These are phyloP conservation scores for Porites rus DNA, from an alignment of 92 coral and sea anemone genomes.

Conservation along the genomic window DNA sequence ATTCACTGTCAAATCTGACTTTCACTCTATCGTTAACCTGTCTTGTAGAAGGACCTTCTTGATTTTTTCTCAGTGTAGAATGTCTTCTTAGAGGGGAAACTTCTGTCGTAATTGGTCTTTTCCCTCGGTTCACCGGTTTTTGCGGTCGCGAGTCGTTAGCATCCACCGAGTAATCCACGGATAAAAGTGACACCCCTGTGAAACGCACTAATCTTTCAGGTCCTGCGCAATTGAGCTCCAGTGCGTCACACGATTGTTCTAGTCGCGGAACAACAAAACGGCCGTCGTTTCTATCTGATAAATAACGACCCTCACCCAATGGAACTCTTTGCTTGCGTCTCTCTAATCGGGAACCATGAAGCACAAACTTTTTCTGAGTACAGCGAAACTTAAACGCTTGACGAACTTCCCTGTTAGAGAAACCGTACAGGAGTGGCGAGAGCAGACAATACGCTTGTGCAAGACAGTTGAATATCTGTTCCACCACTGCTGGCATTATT, in stretches of 20 bases:
- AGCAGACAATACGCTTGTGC: conserved; percentile 14
- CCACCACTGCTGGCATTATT: neutral
- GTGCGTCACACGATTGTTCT: neutral
- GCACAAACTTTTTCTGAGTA: conserved; percentile 18
- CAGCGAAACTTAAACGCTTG: conserved; percentile 6
- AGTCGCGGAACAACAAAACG: conserved; percentile 8
- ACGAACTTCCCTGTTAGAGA: conserved; percentile 30
- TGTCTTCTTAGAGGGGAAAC: conserved; percentile 28
- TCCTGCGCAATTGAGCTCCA: neutral
- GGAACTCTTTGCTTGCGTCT: neutral
- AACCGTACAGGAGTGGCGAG: conserved; percentile 16
- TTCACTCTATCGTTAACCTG: neutral
- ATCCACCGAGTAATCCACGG: neutral
- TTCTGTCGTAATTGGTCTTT: conserved; percentile 34
- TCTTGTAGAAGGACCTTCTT: neutral
- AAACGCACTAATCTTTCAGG: conserved; percentile 29
- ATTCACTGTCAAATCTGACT: conserved; percentile 28
- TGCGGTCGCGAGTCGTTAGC: neutral
- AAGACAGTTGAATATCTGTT: neutral
- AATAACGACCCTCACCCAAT: conserved; percentile 11
- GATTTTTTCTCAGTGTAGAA: conserved; percentile 7
- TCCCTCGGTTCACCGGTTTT: neutral
- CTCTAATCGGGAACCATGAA: neutral
- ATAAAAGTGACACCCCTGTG: neutral
- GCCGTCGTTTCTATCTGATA: neutral